phyloP scores from a whole-genome alignment of 2,797 vertebrate genomes.

The Phrynocephalus vlangalii region DNA sequence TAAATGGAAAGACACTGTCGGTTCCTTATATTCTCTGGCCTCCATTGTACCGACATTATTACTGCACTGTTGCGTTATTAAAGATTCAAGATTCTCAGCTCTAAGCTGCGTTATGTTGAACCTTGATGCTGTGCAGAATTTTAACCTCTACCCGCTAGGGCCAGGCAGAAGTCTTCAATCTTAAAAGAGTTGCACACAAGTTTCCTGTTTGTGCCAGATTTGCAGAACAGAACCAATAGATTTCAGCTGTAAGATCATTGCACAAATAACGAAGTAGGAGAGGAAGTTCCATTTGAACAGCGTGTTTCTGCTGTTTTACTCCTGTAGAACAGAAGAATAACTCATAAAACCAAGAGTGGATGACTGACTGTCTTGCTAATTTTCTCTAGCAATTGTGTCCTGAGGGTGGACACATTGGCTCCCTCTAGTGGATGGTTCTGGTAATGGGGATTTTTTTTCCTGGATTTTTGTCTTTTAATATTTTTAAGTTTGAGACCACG shows the following conservation, averaged over 20 bases:
- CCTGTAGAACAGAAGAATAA: neutral
- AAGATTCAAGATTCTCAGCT: neutral
- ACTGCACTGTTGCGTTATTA: neutral
- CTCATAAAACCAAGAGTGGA: neutral
- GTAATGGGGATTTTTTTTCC: no score
- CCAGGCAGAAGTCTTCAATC: no score
- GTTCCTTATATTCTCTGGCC: neutral
- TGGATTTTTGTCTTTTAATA: no score
- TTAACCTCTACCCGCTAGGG: neutral
- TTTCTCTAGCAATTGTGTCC: neutral
- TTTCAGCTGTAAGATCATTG: neutral
- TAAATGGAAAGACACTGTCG: neutral
- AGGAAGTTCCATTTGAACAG: neutral
- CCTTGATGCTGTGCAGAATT: neutral
- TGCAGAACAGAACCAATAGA: neutral
- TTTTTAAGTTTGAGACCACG: no score
- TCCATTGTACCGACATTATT: conserved; percentile 1
- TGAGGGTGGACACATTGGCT: no score
- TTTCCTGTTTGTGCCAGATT: neutral
- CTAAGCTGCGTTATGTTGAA: neutral
- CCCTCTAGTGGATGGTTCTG: no score
- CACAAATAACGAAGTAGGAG: neutral
- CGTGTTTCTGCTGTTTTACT: neutral
- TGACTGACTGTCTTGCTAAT: neutral
- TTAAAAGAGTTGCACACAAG: neutral